Evolutionary conservation across 2,113 vertebrate genomes (phyloP), one percentile per base, ranked within the genome.

Genomic region (Sinosuthora webbiana): DNA sequence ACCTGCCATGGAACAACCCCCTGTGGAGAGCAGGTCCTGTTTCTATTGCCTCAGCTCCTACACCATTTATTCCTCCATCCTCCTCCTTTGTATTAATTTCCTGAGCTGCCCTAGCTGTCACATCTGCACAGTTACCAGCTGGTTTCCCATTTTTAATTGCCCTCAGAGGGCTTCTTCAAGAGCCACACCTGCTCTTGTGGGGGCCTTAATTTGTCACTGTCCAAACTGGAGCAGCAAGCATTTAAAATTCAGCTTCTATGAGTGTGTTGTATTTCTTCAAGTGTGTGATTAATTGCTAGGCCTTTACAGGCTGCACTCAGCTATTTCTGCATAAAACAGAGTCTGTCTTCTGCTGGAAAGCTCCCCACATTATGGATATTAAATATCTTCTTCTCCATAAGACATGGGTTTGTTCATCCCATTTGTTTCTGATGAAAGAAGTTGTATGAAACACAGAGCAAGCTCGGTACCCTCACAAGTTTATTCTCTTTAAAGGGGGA

Each of bases 151-250:
- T 83, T 91, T 86, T 74, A 95, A 96, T 97, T 85, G 63, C 65
- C 74, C 60, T 89, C 62, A 15, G 35, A 73, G 90, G 91, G 13
- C 67, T 83, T 79, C 39, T 75, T 64, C 80, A 39, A 74, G 86
- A 84, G 25, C 24, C 80, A 64, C 90, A 84, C 79, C 92, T 91
- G 69, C 82, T 77, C 87, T 87, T 42, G 3, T n/a, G 27, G 18
- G 42, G 65, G 45, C 77, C 80, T 74, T 86, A 87, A 96, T 96
- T 91, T 95, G 90, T 96, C 73, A 67, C 60, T 86, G 84, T 94
- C 96, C 93, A 86, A 86, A 93, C 59, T 31, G 3, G 42, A 97
- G 89, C 74, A 83, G 37, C 30, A 20, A 79, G 95, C 57, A 33
- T 83, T 83, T 81, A 82, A 96, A 95, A 93, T 81, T 50, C 94